A percentile compares a stretch with the other conserved stretches of the same genome.
Evolutionary conservation across 2,888 invertebrate species (phyloP).

Genomic region (Netelia virgata): DNA sequence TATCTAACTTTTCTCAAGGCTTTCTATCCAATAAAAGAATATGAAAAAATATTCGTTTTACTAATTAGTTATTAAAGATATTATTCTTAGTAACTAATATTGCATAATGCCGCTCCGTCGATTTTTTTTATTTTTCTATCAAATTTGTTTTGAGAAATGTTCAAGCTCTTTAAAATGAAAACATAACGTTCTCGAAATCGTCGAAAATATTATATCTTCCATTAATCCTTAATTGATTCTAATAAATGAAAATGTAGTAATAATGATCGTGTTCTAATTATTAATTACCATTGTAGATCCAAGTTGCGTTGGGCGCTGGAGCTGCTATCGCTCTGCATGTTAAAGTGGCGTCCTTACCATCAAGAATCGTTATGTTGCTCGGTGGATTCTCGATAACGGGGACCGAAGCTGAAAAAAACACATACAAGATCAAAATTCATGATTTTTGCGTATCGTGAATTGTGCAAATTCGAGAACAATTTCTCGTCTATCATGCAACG

Average conservation of each 20-base stretch:
- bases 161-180: no score
- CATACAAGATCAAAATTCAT: neutral
- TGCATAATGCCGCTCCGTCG: no score
- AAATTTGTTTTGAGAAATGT: no score
- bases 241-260: neutral
- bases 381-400: conserved; percentile 95
- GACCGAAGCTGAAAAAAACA: conserved; percentile 90
- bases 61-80: no score
- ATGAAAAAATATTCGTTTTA: no score
- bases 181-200: no score
- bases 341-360: conserved; percentile 96
- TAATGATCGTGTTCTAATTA: neutral
- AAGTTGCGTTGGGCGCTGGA: conserved; percentile 95
- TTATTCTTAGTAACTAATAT: no score
- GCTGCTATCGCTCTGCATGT: conserved; percentile 95
- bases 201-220: no score
- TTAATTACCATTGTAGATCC: conserved; percentile 94
- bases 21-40: no score
- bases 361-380: conserved; percentile 94
- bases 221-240: no score
- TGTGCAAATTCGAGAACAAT: neutral
- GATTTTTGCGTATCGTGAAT: neutral
- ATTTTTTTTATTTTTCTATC: no score
- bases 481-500: conserved; percentile 39
- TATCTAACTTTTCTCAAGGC: no score